Evolutionary conservation across 2,888 invertebrate genomes (phyloP).

Genomic region (Drosophila anomalata): DNA sequence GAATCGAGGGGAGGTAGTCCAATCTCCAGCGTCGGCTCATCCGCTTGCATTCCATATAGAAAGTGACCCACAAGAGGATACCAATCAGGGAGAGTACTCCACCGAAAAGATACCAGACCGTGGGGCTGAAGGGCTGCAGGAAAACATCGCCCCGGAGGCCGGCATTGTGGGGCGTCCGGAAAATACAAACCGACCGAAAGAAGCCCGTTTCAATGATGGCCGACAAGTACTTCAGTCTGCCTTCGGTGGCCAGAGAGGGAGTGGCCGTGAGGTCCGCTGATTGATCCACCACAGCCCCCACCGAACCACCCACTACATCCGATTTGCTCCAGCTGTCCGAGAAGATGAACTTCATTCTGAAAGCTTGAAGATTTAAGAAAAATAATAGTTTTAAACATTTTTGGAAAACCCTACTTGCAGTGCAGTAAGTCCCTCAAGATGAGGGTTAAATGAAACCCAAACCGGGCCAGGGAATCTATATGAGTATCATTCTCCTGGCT

Average conservation of each 20-base stretch:
- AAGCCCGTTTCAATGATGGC: conserved; percentile 63
- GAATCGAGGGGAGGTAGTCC: conserved; percentile 73
- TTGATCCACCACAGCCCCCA: conserved; percentile 71
- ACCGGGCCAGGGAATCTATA: conserved; percentile 71
- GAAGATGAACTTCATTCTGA: conserved; percentile 67
- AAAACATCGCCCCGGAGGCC: conserved; percentile 86
- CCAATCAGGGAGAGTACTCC: conserved; percentile 80
- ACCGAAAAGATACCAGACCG: conserved; percentile 85
- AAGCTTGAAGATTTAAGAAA: too few relatives aligned
- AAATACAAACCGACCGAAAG: conserved; percentile 85
- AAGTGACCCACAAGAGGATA: conserved; percentile 80
- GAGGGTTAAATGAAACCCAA: conserved; percentile 68
- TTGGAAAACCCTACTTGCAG: conserved; percentile 55
- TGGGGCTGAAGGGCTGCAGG: conserved; percentile 85
- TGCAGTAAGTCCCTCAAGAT: conserved; percentile 71
- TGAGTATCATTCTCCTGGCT: conserved; percentile 62
- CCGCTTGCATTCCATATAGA: conserved; percentile 68
- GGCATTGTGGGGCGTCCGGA: conserved; percentile 85
- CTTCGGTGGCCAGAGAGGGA: conserved; percentile 56
- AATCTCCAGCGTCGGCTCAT: conserved; percentile 44
- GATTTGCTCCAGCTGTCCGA: conserved; percentile 71
- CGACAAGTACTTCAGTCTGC: conserved; percentile 57
- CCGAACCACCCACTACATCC: conserved; percentile 69
- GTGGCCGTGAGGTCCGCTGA: conserved; percentile 70
- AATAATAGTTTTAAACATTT: rapidly evolving